A percentile compares a stretch with the other conserved stretches of the same genome.
phyloP scores from a whole-genome alignment of 2,113 vertebrate genomes.

The Rhinoptilus africanus region DNA sequence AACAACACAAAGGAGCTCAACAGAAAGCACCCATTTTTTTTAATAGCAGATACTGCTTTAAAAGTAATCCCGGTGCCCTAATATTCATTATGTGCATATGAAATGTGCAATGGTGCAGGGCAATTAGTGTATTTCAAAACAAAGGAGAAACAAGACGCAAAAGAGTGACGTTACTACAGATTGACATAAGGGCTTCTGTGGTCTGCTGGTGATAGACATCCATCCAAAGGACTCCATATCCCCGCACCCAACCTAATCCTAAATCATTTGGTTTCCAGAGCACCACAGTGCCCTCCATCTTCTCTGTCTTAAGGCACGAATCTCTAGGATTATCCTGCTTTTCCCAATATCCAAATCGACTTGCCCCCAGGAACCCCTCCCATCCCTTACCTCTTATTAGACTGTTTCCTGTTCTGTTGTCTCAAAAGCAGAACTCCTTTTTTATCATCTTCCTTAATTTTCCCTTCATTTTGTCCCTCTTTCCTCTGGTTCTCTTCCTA shows the following conservation, averaged over 20 bases:
- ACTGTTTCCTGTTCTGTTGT: background rate
- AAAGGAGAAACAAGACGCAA: background rate
- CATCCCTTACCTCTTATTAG: background rate
- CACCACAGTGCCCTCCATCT: background rate
- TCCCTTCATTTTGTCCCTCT: background rate
- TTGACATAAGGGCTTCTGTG: rapidly evolving
- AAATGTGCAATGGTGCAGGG: background rate
- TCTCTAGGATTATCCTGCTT: background rate
- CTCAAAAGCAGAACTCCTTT: background rate
- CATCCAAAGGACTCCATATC: background rate
- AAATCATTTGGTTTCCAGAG: background rate
- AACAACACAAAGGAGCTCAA: background rate
- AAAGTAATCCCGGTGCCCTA: background rate
- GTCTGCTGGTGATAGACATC: background rate
- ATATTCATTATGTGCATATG: background rate
- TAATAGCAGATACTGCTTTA: background rate
- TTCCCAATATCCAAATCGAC: background rate
- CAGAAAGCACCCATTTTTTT: background rate
- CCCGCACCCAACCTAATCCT: background rate
- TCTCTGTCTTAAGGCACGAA: background rate
- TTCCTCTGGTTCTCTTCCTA: background rate
- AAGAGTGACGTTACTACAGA: background rate
- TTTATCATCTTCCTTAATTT: background rate
- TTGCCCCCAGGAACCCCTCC: background rate
- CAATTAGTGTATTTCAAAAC: background rate